phyloP scores from a whole-genome alignment of 2,888 invertebrate species.

The Thymelicus lineola region DNA sequence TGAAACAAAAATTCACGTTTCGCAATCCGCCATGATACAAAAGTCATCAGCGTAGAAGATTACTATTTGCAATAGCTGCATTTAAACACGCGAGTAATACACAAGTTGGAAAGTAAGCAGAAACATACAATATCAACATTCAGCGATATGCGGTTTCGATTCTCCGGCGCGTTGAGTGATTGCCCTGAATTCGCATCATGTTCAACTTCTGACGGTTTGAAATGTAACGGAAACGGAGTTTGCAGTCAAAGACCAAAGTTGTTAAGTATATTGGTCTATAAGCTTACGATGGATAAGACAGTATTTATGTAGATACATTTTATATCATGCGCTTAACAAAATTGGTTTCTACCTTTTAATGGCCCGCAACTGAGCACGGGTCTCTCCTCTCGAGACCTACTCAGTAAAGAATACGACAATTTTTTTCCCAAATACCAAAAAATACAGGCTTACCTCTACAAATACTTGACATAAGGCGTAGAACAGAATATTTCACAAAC shows the following conservation, averaged over 20 bases:
- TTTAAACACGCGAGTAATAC: conserved; percentile 24
- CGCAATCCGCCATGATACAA: conserved; percentile 17
- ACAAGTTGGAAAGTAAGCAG: conserved; percentile 31
- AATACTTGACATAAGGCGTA: background rate
- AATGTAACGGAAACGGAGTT: background rate
- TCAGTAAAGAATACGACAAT: too few species aligned
- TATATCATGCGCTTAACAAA: too few species aligned
- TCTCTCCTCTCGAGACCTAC: too few species aligned
- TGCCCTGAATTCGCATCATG: conserved; percentile 27
- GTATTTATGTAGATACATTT: too few species aligned
- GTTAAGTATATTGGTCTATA: background rate
- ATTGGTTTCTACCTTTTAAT: too few species aligned
- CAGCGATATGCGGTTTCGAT: conserved; percentile 35
- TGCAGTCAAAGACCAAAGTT: background rate
- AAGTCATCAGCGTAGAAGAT: conserved; percentile 32
- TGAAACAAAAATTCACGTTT: conserved; percentile 15
- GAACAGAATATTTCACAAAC: background rate
- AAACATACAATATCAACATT: conserved; percentile 15
- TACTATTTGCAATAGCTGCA: conserved; percentile 33
- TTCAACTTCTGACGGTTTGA: conserved; percentile 16
- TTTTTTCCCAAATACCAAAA: too few species aligned
- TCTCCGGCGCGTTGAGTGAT: conserved; percentile 33
- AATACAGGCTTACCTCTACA: too few species aligned
- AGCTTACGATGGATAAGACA: too few species aligned
- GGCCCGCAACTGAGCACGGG: too few species aligned